Conservation (phyloP, 1,140 invertebrate genomes). For the Nasonia vitripennis region DNA sequence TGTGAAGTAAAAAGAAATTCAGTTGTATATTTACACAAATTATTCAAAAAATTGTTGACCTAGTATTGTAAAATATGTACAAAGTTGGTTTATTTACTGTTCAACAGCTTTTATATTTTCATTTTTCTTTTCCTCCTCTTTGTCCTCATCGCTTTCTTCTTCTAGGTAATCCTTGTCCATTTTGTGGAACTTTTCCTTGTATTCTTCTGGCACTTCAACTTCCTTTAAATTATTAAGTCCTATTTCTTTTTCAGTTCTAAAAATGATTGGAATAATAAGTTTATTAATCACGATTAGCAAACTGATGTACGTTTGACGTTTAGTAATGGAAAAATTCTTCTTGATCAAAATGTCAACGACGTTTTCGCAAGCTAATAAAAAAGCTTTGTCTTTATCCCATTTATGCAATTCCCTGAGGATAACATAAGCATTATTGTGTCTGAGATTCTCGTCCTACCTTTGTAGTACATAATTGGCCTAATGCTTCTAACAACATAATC, state of each 20-base stretch:
- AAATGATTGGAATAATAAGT: conserved; percentile 33
- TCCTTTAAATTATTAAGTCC: conserved; percentile 86
- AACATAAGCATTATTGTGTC: conserved; percentile 88
- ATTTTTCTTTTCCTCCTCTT: conserved; percentile 17
- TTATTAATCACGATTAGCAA: background rate
- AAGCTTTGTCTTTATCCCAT: conserved; percentile 85
- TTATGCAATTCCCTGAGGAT: conserved; percentile 93
- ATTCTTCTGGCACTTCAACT: conserved; percentile 84
- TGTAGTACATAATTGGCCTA: conserved; percentile 86
- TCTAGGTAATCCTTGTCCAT: conserved; percentile 78
- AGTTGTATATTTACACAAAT: conserved; percentile 14
- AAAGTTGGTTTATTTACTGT: conserved; percentile 16
- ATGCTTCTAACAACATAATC: conserved; percentile 82
- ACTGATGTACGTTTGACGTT: conserved; percentile 14
- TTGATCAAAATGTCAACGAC: conserved; percentile 92
- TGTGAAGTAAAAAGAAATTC: background rate
- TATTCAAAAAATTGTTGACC: conserved; percentile 1
- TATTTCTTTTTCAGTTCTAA: conserved; percentile 90
- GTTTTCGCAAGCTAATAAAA: conserved; percentile 86
- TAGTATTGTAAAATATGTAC: conserved; percentile 47
- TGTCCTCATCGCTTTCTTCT: conserved; percentile 35
- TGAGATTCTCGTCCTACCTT: conserved; percentile 80
- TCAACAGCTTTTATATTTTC: conserved; percentile 1
- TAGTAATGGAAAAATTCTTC: conserved; percentile 60
- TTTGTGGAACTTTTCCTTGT: conserved; percentile 84